These are phyloP conservation scores for Onchidella celtica DNA, from an alignment of 2,888 invertebrate genomes.

Conservation along the genomic window DNA sequence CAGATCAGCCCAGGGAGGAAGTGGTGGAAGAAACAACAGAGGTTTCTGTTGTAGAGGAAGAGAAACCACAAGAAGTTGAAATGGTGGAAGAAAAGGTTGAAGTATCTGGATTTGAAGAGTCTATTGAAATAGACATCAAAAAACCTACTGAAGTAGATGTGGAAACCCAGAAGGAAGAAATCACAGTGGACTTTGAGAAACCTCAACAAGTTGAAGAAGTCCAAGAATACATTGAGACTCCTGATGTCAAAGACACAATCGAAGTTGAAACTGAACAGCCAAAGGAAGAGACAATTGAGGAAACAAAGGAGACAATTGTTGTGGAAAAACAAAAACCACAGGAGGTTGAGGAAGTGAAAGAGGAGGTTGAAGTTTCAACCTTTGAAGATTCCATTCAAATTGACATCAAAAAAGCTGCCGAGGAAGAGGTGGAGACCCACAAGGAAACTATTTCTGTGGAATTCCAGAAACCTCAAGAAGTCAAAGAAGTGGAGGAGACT, in stretches of 20 bases:
- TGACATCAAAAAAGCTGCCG: conserved; percentile 39
- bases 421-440: conserved; percentile 47
- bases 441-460: conserved; percentile 50
- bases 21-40: conserved; percentile 50
- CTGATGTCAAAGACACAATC: conserved; percentile 21
- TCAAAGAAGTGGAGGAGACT: conserved; percentile 40
- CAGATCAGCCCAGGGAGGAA: conserved; percentile 48
- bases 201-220: conserved; percentile 56
- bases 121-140: conserved; percentile 40
- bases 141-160: conserved; percentile 39
- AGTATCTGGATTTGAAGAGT: conserved; percentile 10
- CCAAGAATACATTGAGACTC: conserved; percentile 27
- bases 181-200: conserved; percentile 28
- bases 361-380: neutral
- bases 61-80: conserved; percentile 47
- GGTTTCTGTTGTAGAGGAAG: conserved; percentile 47
- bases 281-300: neutral
- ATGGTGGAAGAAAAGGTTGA: conserved; percentile 25
- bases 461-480: conserved; percentile 51
- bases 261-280: neutral
- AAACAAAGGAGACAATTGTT: neutral
- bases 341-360: conserved; percentile 34
- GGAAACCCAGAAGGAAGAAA: conserved; percentile 41
- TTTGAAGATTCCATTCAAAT: conserved; percentile 18
- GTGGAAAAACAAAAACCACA: conserved; percentile 2